These are phyloP conservation scores for Paratrypauchen microcephalus DNA, from an alignment of 2,797 vertebrate genomes.

Conservation along the genomic window DNA sequence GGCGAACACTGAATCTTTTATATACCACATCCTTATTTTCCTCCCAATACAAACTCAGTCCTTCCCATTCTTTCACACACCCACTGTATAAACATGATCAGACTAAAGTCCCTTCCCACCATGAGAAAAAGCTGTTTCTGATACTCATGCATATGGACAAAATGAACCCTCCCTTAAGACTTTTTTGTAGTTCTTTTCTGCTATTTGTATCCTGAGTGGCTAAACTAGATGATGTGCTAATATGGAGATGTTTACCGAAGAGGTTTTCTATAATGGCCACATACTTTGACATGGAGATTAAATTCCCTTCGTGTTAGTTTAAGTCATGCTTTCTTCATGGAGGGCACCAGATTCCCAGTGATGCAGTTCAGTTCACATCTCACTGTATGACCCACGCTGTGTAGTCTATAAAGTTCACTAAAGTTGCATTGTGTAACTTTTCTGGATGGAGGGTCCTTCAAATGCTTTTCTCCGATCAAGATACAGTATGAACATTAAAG, in stretches of 20 bases:
- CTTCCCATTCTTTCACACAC: slow-evolving; percentile 33
- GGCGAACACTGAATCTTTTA: background rate
- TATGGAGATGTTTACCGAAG: slow-evolving; percentile 22
- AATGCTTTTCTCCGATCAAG: no score
- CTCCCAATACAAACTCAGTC: slow-evolving; percentile 8
- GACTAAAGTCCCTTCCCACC: slow-evolving; percentile 30
- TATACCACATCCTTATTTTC: background rate
- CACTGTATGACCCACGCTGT: background rate
- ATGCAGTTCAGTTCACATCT: background rate
- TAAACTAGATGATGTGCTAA: slow-evolving; percentile 20
- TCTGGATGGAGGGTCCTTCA: no score
- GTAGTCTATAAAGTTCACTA: no score
- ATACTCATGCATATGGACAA: slow-evolving; percentile 38
- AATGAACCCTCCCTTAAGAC: slow-evolving; percentile 10
- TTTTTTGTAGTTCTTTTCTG: slow-evolving; percentile 22
- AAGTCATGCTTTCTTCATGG: slow-evolving; percentile 17
- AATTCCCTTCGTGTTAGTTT: slow-evolving; percentile 21
- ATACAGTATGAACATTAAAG: no score
- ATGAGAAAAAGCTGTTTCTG: slow-evolving; percentile 45
- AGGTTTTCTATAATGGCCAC: slow-evolving; percentile 21
- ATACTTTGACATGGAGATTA: slow-evolving; percentile 28
- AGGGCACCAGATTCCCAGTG: slow-evolving; percentile 4
- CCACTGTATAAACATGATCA: slow-evolving; percentile 49
- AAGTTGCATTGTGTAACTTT: no score
- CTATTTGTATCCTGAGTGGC: slow-evolving; percentile 20